A percentile compares a stretch with the other conserved stretches of the same genome.
Evolutionary conservation across 1,140 invertebrate genomes (phyloP).

Genomic region (Drusus annulatus): DNA sequence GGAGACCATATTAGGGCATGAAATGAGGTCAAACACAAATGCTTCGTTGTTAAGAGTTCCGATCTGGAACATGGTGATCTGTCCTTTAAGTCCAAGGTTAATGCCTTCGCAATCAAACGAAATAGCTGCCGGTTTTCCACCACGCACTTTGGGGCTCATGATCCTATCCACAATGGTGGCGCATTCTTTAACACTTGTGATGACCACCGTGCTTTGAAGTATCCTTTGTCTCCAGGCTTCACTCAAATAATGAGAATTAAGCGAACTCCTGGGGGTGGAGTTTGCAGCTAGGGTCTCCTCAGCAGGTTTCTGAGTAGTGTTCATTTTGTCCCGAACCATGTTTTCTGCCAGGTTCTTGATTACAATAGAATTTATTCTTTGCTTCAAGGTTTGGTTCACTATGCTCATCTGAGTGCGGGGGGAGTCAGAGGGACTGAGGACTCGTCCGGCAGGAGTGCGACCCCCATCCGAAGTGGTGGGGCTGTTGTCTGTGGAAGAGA

Average conservation of each 20-base stretch:
- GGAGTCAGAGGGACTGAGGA: conserved; percentile 67
- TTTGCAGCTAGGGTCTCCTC: conserved; percentile 63
- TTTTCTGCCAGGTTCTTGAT: conserved; percentile 93
- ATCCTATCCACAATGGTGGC: conserved; percentile 85
- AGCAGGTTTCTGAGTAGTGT: conserved; percentile 65
- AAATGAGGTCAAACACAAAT: conserved; percentile 92
- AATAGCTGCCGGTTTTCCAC: conserved; percentile 75
- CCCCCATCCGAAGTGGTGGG: conserved; percentile 67
- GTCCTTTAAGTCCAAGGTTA: conserved; percentile 88
- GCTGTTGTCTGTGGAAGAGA: conserved; percentile 63
- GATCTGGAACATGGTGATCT: conserved; percentile 89
- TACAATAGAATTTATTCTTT: conserved; percentile 89
- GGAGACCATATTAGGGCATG: conserved; percentile 84
- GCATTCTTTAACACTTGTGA: conserved; percentile 84
- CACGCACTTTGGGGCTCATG: conserved; percentile 73
- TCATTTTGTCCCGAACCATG: conserved; percentile 84
- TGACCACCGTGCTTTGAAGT: conserved; percentile 84
- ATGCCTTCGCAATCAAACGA: conserved; percentile 94
- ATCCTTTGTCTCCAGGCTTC: conserved; percentile 86
- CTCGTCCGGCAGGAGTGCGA: conserved; percentile 66
- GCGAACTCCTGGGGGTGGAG: conserved; percentile 62
- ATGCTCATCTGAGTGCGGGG: conserved; percentile 67
- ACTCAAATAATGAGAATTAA: conserved; percentile 58
- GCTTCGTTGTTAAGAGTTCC: conserved; percentile 84
- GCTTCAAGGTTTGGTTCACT: conserved; percentile 84